Evolutionary conservation across 2,888 invertebrate genomes (phyloP).

Genomic region (Scaptomyza parva): DNA sequence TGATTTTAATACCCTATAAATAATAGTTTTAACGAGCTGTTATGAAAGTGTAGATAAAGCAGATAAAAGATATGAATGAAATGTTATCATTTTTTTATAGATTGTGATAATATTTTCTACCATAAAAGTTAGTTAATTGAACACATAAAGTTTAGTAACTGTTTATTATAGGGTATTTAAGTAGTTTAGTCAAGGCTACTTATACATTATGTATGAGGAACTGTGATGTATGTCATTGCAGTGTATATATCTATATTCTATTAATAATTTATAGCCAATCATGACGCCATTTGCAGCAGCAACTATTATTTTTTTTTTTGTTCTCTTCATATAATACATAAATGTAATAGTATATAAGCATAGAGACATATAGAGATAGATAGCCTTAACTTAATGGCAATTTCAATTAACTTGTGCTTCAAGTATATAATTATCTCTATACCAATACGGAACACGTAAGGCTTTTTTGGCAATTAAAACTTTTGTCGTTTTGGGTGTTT

Average conservation of each 20-base stretch:
- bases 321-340: conserved; percentile 55
- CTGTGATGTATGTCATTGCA: conserved; percentile 36
- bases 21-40: neutral
- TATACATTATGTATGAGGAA: conserved; percentile 5
- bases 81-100: neutral
- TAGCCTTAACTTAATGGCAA: conserved; percentile 21
- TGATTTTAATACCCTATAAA: conserved; percentile 53
- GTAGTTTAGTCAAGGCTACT: neutral
- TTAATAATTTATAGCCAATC: conserved; percentile 67
- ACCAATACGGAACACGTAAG: neutral
- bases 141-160: no score
- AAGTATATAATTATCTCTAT: conserved; percentile 1
- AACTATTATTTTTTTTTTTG: conserved; percentile 22
- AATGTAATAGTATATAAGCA: conserved; percentile 49
- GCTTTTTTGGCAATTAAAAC: conserved; percentile 31
- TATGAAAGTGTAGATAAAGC: neutral
- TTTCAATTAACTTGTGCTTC: conserved; percentile 51
- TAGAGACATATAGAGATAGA: no score
- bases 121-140: neutral
- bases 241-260: conserved; percentile 41
- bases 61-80: neutral
- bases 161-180: conserved; percentile 18
- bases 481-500: conserved; percentile 13
- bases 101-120: neutral
- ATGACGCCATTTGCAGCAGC: conserved; percentile 63